These are phyloP conservation scores for Patagioenas fasciata DNA, from an alignment of 2,113 vertebrate species.

Conservation along the genomic window DNA sequence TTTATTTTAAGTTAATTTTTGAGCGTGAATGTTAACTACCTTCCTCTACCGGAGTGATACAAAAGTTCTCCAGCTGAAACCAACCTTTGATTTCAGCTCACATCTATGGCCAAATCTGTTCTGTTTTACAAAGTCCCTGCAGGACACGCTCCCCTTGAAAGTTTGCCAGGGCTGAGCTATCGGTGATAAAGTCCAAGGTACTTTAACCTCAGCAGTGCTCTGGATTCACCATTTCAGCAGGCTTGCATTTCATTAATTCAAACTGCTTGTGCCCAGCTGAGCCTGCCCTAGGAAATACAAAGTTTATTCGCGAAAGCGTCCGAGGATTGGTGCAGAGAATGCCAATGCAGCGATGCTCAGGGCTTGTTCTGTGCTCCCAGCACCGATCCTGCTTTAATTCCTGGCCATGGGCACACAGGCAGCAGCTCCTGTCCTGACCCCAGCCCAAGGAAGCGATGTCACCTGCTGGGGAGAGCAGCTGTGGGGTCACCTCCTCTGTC, in stretches of 20 bases:
- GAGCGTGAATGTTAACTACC: conserved; percentile 18
- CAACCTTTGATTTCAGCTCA: background rate
- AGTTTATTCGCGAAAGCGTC: background rate
- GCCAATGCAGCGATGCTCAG: background rate
- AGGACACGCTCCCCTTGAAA: background rate
- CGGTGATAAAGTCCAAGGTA: background rate
- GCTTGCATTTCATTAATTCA: background rate
- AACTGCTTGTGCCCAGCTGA: background rate
- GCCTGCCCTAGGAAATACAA: background rate
- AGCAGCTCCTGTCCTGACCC: background rate
- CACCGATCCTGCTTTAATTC: background rate
- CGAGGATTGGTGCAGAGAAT: background rate
- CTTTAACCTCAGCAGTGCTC: background rate
- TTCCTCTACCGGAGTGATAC: background rate
- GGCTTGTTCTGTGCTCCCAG: background rate
- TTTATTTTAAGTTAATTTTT: conserved; percentile 58
- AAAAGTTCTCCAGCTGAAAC: background rate
- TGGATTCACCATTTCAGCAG: background rate
- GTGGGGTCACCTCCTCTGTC: background rate
- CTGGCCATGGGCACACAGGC: background rate
- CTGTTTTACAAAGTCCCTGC: background rate
- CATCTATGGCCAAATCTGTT: background rate
- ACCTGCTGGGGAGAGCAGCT: background rate
- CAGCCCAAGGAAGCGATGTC: background rate
- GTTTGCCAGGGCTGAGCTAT: background rate